Evolutionary conservation across 2,113 vertebrate genomes (phyloP), one percentile per base, ranked within the genome.

Genomic region (Limanda limanda): DNA sequence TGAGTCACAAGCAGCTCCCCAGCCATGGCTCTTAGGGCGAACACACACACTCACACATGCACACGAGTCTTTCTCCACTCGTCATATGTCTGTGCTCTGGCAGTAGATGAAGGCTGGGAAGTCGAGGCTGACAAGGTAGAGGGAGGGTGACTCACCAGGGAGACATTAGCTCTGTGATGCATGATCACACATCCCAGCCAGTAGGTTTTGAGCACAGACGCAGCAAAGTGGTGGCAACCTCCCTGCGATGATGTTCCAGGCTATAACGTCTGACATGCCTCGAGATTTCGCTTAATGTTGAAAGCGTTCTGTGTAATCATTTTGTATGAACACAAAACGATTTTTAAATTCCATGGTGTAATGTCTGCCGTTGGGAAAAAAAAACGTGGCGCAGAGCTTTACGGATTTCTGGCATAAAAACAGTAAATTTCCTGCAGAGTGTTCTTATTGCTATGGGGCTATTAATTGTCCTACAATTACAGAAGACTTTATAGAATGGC

Each of bases 131-230:
- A 87, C 88, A 74, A 87, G 86, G 85, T 81, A 75, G 70, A 86
- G 82, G 77, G 64, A 82, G 85, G 74, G 80, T 90, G 91, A 91
- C 90, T 93, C 92, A 93, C 85, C 78, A 83, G 86, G 88, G 89
- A 90, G 79, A 86, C 86, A 87, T 88, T 86, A 88, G 80, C 88
- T 85, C 85, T 81, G 76, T 89, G 89, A 91, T 82, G 85, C 86
- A 85, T 86, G 87, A 88, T 88, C 75, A 79, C 86, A 85, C 88
- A 89, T 85, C 80, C 65, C 76, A 85, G 87, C 74, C 82, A 78
- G 74, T 74, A 72, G 84, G 77, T 78, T 83, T 64, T 68, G 82
- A 87, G 82, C 23, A 54, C 69, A 82, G 79, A 72, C 64, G 67
- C 70, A 69, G 62, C 48, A 58, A 82, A 76, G 88, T 82, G 80